These are phyloP conservation scores for Pantelozetes paolii DNA, from an alignment of 2,888 invertebrate genomes.

Conservation along the genomic window DNA sequence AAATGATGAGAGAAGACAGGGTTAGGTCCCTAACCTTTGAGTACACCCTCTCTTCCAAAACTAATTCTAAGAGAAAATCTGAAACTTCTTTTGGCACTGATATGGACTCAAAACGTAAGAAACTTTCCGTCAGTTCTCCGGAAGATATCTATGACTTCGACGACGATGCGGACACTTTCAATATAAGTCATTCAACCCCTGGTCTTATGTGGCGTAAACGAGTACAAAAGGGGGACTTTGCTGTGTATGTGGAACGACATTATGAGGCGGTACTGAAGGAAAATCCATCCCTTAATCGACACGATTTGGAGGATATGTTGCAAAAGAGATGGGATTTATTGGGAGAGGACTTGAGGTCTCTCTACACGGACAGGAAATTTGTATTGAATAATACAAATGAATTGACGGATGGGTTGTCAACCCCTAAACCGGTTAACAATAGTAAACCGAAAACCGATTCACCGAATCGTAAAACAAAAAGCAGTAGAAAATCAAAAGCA, in stretches of 20 bases:
- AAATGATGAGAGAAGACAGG: slow-evolving; percentile 49
- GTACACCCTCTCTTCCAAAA: slow-evolving; percentile 46
- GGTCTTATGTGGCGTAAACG: slow-evolving; percentile 39
- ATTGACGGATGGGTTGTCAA: no score
- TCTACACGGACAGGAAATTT: slow-evolving; percentile 35
- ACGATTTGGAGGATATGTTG: slow-evolving; percentile 49
- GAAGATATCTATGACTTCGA: slow-evolving; percentile 43
- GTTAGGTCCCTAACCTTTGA: slow-evolving; percentile 51
- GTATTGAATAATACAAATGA: background rate
- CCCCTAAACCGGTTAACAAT: no score
- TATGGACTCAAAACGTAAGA: slow-evolving; percentile 15
- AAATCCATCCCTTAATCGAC: slow-evolving; percentile 51
- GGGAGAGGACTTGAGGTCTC: slow-evolving; percentile 50
- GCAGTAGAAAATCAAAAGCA: background rate
- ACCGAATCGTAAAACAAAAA: background rate
- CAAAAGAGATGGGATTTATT: slow-evolving; percentile 51
- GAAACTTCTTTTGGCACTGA: background rate
- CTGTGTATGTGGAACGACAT: slow-evolving; percentile 51
- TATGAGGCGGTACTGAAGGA: slow-evolving; percentile 50
- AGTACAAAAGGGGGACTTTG: slow-evolving; percentile 48
- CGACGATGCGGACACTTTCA: slow-evolving; percentile 19
- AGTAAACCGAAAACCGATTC: background rate
- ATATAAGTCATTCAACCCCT: slow-evolving; percentile 26
- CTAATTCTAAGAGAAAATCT: slow-evolving; percentile 22
- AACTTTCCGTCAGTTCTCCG: background rate